A percentile compares a stretch with the other conserved stretches of the same genome.
phyloP scores from a whole-genome alignment of 2,113 vertebrate genomes.

The Cyphomyrus plagiostoma region DNA sequence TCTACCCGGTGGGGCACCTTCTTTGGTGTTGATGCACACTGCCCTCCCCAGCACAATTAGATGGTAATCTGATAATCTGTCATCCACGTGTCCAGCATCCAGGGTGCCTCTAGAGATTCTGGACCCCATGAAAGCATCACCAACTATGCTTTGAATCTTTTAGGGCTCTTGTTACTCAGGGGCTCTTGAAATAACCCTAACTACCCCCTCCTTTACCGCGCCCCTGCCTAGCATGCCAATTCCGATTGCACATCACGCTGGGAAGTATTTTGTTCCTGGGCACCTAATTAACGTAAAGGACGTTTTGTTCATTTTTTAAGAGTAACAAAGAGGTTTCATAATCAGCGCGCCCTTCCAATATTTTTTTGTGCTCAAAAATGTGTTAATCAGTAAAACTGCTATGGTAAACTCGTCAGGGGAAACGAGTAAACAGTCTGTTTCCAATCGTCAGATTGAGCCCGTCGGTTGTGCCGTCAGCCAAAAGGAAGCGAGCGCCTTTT shows the following conservation, averaged over 20 bases:
- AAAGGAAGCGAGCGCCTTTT: neutral
- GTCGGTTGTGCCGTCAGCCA: neutral
- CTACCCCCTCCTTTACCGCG: neutral
- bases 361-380: constrained; percentile 8
- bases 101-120: neutral
- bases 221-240: neutral
- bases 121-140: neutral
- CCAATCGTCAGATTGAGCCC: neutral
- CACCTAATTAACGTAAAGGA: neutral
- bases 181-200: neutral
- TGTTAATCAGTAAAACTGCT: neutral
- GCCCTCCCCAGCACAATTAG: neutral
- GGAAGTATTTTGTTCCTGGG: neutral
- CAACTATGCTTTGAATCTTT: neutral
- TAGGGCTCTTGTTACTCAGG: neutral
- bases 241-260: neutral
- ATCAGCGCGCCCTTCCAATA: neutral
- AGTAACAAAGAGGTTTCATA: neutral
- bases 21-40: neutral
- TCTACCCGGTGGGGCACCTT: neutral
- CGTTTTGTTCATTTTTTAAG: neutral
- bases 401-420: neutral
- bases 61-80: neutral
- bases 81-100: neutral
- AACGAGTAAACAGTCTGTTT: constrained; percentile 3